Percentiles rank a stretch among this genome's conserved stretches.
Conservation (phyloP, 1,140 invertebrate genomes). For the Carcinoscorpius rotundicauda region DNA sequence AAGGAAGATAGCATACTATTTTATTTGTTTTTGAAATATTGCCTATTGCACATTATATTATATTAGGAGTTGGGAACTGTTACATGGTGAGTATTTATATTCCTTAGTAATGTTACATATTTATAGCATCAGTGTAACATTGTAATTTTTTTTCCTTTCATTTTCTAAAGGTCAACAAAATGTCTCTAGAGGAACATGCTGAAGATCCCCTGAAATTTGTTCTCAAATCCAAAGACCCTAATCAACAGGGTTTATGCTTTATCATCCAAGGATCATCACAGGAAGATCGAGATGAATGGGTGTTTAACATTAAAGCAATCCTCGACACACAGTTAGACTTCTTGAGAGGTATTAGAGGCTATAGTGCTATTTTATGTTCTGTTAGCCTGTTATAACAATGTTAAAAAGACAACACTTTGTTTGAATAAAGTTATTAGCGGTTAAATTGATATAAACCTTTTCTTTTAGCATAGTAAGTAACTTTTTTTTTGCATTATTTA, state of each 20-base stretch:
- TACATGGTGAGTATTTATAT: too few relatives aligned
- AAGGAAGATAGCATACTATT: too few relatives aligned
- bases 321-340: constrained; percentile 84
- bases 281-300: constrained; percentile 63
- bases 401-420: neutral
- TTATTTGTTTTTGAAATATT: too few relatives aligned
- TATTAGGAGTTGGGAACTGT: too few relatives aligned
- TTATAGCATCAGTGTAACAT: too few relatives aligned
- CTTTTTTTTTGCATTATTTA: neutral
- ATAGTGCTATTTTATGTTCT: neutral
- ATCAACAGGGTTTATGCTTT: constrained; percentile 55
- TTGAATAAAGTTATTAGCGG: neutral
- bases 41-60: too few relatives aligned
- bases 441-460: neutral
- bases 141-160: too few relatives aligned
- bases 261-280: constrained; percentile 53
- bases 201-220: constrained; percentile 55
- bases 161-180: constrained; percentile 73
- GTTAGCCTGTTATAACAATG: neutral
- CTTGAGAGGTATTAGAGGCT: constrained; percentile 28
- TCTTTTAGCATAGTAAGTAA: neutral
- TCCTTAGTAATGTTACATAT: too few relatives aligned
- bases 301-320: constrained; percentile 63
- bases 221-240: constrained; percentile 66
- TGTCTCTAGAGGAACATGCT: constrained; percentile 60